Evolutionary conservation across 1,140 invertebrate genomes (phyloP).

Genomic region (Drosophila ironensis): DNA sequence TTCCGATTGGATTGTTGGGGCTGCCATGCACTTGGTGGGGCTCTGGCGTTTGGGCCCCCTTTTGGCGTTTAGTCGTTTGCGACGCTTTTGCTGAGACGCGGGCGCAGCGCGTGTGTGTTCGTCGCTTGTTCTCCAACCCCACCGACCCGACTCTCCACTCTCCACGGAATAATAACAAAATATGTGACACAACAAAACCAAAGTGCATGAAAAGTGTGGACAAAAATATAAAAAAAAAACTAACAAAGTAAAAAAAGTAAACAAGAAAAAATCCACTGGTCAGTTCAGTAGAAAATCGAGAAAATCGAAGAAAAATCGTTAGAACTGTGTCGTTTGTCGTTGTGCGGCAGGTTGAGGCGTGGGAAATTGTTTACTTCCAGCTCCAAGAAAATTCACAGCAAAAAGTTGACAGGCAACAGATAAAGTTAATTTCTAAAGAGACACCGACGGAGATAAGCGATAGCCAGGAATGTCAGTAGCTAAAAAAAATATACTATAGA

Average conservation of each 20-base stretch:
- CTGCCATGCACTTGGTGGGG: constrained; percentile 45
- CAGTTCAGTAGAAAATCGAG: constrained; percentile 34
- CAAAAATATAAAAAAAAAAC: constrained; percentile 19
- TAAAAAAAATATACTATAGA: not conserved
- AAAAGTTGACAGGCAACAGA: constrained; percentile 39
- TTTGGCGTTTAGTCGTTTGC: constrained; percentile 63
- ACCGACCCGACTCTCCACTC: not conserved
- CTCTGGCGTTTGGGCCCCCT: constrained; percentile 36
- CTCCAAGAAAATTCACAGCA: not conserved
- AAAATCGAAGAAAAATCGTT: constrained; percentile 46
- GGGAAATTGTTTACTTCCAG: constrained; percentile 63
- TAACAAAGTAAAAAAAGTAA: constrained; percentile 14
- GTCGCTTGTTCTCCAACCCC: no score
- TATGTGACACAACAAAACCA: constrained; percentile 49
- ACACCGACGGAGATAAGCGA: constrained; percentile 4
- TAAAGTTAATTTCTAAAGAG: not conserved
- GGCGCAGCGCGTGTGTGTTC: constrained; percentile 33
- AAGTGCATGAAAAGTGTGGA: constrained; percentile 40
- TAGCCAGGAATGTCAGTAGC: constrained; percentile 18
- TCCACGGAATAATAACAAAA: constrained; percentile 45
- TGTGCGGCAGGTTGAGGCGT: constrained; percentile 55
- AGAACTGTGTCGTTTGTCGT: constrained; percentile 16
- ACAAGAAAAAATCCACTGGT: constrained; percentile 29
- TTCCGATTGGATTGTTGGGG: no score
- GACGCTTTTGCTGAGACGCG: constrained; percentile 55